Conservation (phyloP, 64 coral and sea anemone species). For the Actinia tenebrosa region DNA sequence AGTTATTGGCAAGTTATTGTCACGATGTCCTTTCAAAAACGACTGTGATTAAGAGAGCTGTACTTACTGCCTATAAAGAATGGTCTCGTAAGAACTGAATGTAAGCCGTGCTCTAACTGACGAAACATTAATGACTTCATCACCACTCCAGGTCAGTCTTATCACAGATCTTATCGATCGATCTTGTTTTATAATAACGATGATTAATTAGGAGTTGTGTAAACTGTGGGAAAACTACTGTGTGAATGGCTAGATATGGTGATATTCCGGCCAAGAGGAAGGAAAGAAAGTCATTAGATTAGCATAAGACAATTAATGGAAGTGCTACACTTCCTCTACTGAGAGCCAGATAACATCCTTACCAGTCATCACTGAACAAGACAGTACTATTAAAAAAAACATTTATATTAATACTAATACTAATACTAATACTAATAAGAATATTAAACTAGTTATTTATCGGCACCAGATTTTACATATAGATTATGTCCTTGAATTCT, state of each 20-base stretch:
- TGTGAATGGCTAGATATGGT: neutral
- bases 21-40: too few relatives aligned
- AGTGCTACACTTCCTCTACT: neutral
- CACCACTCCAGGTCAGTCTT: conserved; percentile 1
- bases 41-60: too few relatives aligned
- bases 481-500: too few relatives aligned
- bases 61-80: too few relatives aligned
- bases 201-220: conserved; percentile 14
- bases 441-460: too few relatives aligned
- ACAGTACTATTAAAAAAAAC: too few relatives aligned
- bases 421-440: too few relatives aligned
- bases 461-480: too few relatives aligned
- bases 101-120: neutral
- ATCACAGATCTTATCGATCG: conserved; percentile 8
- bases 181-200: conserved; percentile 5
- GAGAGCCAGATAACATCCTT: neutral
- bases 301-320: neutral
- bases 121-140: neutral
- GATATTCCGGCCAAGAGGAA: neutral
- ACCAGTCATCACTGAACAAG: neutral
- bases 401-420: too few relatives aligned
- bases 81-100: neutral
- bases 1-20: neutral
- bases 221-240: neutral
- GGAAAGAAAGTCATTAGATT: neutral